Percentiles rank a stretch among this genome's conserved stretches.
phyloP scores from a whole-genome alignment of 2,113 vertebrate genomes.

The Sinocyclocheilus anshuiensis region DNA sequence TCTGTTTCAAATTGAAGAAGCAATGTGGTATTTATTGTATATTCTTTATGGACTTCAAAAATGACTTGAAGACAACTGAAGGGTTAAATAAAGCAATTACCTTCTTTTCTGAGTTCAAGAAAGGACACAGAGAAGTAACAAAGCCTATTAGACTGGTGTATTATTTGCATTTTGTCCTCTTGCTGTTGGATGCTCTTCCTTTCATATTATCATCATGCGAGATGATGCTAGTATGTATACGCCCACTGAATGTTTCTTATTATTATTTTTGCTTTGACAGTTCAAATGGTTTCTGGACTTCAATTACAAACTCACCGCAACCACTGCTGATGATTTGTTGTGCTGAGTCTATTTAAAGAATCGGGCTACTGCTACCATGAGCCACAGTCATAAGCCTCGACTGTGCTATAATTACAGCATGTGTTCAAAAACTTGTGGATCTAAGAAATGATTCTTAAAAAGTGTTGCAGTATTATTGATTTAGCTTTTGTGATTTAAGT shows the following conservation, averaged over 20 bases:
- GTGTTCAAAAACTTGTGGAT: conserved; percentile 3
- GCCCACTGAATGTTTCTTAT: conserved; percentile 21
- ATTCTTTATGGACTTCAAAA: neutral
- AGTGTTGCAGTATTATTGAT: neutral
- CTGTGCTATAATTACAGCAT: neutral
- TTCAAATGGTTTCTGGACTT: conserved; percentile 30
- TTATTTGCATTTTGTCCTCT: conserved; percentile 13
- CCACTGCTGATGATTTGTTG: conserved; percentile 19
- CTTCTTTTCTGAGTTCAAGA: neutral
- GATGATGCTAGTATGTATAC: neutral
- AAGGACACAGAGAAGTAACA: neutral
- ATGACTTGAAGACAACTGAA: neutral
- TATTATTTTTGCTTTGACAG: conserved; percentile 20
- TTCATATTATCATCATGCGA: neutral
- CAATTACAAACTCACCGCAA: neutral
- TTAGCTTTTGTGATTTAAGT: neutral
- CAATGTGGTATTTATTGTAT: neutral
- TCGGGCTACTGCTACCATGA: neutral
- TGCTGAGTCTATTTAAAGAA: conserved; percentile 22
- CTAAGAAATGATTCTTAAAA: conserved; percentile 21
- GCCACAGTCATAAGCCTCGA: neutral
- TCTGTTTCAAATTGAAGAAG: neutral
- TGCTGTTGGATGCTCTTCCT: neutral
- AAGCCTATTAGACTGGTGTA: neutral
- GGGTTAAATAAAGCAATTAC: neutral